phyloP scores from a whole-genome alignment of 1,140 invertebrate genomes.

The Platyscapa corneri region DNA sequence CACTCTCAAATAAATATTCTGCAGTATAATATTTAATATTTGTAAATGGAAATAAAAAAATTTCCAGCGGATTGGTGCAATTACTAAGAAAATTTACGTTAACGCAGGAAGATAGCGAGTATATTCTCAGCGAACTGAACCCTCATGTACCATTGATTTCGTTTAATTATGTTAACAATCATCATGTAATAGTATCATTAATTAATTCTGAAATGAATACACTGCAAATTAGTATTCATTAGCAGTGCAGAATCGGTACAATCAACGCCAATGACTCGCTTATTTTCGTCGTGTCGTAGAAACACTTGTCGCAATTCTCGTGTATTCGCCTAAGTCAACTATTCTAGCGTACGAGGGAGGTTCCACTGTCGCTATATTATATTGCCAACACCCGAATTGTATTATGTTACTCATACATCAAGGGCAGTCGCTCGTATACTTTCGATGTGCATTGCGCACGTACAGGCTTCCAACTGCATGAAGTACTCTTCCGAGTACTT shows the following conservation, averaged over 20 bases:
- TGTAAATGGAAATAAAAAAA: too few relatives aligned
- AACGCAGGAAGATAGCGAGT: not conserved
- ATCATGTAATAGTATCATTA: conserved; percentile 21
- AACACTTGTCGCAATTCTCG: conserved; percentile 6
- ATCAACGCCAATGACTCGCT: conserved; percentile 34
- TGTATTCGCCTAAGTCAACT: not conserved
- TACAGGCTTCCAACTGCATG: too few relatives aligned
- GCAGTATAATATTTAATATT: too few relatives aligned
- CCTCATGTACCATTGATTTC: not conserved
- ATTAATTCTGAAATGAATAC: conserved; percentile 36
- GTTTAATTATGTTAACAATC: conserved; percentile 25
- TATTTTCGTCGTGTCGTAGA: conserved; percentile 27
- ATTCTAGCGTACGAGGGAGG: not conserved
- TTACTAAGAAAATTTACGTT: too few relatives aligned
- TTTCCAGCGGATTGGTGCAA: too few relatives aligned
- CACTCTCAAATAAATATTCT: too few relatives aligned
- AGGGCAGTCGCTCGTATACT: not conserved
- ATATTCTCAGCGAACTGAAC: not conserved
- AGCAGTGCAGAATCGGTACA: not conserved
- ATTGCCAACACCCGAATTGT: conserved; percentile 41
- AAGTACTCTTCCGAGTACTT: too few relatives aligned
- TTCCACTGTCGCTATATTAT: conserved; percentile 24
- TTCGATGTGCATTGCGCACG: too few relatives aligned
- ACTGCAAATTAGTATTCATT: conserved; percentile 36
- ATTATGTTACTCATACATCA: conserved; percentile 41